Base-by-base conservation (phyloP, 2,888 invertebrate genomes). In the Himalopsyche anomala region DNA sequence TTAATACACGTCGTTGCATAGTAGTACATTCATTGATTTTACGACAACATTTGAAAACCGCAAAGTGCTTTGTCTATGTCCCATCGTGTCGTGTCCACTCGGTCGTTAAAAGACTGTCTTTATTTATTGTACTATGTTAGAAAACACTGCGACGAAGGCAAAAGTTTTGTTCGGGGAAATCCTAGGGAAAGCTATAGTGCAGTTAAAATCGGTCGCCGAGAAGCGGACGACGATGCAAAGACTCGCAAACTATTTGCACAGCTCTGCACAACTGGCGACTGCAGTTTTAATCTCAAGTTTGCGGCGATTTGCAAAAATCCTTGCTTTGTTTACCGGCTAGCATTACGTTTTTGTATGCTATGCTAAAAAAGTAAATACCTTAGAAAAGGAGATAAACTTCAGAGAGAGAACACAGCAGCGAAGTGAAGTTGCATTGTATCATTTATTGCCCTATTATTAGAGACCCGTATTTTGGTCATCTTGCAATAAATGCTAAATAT, bases 221-320 rank as follows among this genome's bases (percentile, higher is more conserved):
- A n/a, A 62, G 4, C 19, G 62, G n/a, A 2, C 62, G 8, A 19
- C 62, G 28, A 62, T 62, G 62, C 62, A 19, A 62, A 62, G 19
- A 62, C 19, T 62, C 8, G 62, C 19, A 3, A 62, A 62, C 62
- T 19, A 62, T 62, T 62, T 62, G 19, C 9, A 51, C 12, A 62
- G 8, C 62, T 62, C 15, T 62, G 19, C n/a, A 62, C n/a, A 62
- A 62, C 62, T 19, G 28, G n/a, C 19, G n/a, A 28, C 19, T 62
- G 62, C 62, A 62, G 62, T 62, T 62, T 62, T 62, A 62, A 62
- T 62, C 28, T 62, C 19, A 62, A 62, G 19, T 62, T 62, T 62
- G 19, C 62, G 62, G 62, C 62, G 62, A 19, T 62, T 62, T 62
- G 62, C 15, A 19, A 62, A 62, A 62, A 19, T 62, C 19, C 28